These are phyloP conservation scores for Rhynchomys soricoides DNA, from an alignment of 2,113 vertebrate species.

Conservation along the genomic window DNA sequence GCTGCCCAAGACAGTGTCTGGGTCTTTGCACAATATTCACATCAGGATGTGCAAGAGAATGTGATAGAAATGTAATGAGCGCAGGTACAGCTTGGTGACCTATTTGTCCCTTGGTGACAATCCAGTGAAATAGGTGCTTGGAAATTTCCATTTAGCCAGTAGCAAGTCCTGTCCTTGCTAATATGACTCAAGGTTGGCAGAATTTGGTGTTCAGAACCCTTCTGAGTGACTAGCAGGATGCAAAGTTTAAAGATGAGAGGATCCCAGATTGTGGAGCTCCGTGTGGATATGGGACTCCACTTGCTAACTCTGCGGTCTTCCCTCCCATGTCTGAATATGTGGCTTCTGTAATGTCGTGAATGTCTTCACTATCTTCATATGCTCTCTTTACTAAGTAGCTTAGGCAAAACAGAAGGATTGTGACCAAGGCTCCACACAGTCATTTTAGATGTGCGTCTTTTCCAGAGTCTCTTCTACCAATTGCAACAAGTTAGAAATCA, in stretches of 20 bases:
- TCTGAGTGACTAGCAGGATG: background rate
- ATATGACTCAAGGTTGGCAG: background rate
- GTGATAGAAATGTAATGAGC: background rate
- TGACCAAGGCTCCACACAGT: background rate
- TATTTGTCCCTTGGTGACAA: constrained; percentile 41
- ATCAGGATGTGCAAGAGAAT: background rate
- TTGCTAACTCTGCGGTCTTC: background rate
- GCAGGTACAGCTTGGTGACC: background rate
- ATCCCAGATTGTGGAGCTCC: fast-evolving
- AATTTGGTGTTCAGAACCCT: background rate
- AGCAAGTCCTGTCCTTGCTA: background rate
- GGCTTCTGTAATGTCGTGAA: fast-evolving
- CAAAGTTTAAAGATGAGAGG: background rate
- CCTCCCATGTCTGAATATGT: fast-evolving
- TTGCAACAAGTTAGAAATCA: background rate
- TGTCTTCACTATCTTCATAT: background rate
- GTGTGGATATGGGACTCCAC: fast-evolving
- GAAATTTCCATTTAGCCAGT: constrained; percentile 50
- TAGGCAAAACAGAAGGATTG: background rate
- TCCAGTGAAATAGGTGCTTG: background rate
- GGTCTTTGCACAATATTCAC: constrained; percentile 18
- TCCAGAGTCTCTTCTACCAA: background rate
- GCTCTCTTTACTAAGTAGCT: background rate
- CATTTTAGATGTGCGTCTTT: background rate
- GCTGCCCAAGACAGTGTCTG: constrained; percentile 29